These are phyloP conservation scores for Rhamphomyia laevipes DNA, from an alignment of 2,888 invertebrate species.

Conservation along the genomic window DNA sequence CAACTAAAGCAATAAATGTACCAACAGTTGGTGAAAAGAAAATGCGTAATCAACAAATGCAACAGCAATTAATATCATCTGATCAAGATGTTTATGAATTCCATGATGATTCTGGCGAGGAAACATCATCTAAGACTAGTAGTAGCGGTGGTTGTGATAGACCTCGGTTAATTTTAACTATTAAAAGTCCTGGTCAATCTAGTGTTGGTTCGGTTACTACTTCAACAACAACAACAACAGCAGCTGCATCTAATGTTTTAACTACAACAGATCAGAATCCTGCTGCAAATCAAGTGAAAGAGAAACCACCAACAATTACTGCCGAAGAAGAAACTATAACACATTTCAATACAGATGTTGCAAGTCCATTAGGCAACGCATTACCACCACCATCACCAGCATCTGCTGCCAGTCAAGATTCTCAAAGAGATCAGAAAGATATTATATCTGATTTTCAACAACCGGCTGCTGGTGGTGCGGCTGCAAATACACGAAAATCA, in stretches of 20 bases:
- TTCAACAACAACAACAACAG: constrained; percentile 35
- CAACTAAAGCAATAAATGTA: constrained; percentile 18
- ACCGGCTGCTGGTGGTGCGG: not conserved
- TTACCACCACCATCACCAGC: constrained; percentile 2
- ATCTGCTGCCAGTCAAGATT: constrained; percentile 8
- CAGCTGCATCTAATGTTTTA: constrained; percentile 37
- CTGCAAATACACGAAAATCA: constrained; percentile 63
- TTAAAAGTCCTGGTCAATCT: constrained; percentile 50
- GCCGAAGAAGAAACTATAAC: not conserved
- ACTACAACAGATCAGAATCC: constrained; percentile 15
- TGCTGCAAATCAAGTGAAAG: not conserved
- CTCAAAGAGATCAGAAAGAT: constrained; percentile 29
- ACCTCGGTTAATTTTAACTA: constrained; percentile 68
- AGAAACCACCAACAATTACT: constrained; percentile 10
- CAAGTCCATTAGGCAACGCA: not conserved
- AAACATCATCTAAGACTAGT: constrained; percentile 26
- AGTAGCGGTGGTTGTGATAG: constrained; percentile 34
- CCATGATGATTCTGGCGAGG: constrained; percentile 79
- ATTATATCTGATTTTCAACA: constrained; percentile 6
- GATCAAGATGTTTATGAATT: constrained; percentile 78
- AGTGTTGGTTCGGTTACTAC: constrained; percentile 15
- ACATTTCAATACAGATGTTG: not conserved
- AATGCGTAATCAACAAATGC: constrained; percentile 21
- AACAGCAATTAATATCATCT: constrained; percentile 10
- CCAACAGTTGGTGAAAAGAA: constrained; percentile 33